Evolutionary conservation across 2,797 vertebrate genomes (phyloP).

Genomic region (Falco biarmicus): DNA sequence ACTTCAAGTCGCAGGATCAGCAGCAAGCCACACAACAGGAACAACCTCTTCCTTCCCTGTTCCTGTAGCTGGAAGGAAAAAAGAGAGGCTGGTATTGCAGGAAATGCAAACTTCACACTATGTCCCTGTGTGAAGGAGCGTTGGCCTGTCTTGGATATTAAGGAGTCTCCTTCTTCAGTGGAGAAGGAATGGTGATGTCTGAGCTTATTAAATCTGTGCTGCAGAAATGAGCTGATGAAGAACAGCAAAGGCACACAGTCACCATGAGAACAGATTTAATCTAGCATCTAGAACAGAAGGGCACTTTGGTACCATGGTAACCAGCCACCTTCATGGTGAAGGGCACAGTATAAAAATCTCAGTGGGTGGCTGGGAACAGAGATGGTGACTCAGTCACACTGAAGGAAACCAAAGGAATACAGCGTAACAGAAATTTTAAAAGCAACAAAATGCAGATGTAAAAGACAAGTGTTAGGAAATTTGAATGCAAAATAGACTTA

Average conservation of each 20-base stretch:
- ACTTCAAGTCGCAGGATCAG: not conserved
- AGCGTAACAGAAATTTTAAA: not conserved
- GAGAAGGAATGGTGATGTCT: not conserved
- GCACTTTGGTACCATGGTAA: slow-evolving; percentile 64
- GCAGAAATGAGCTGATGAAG: slow-evolving; percentile 11
- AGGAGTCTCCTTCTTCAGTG: not conserved
- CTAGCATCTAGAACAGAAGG: slow-evolving; percentile 61
- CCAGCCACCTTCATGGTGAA: slow-evolving; percentile 52
- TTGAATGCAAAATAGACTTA: slow-evolving; percentile 3
- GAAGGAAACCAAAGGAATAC: not conserved
- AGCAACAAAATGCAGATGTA: accelerated
- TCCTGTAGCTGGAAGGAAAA: not conserved
- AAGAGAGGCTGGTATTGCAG: slow-evolving; percentile 28
- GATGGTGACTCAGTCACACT: slow-evolving; percentile 32
- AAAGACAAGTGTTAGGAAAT: not conserved
- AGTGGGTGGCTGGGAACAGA: slow-evolving; percentile 47
- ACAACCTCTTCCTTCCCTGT: slow-evolving; percentile 19
- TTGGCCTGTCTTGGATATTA: not conserved
- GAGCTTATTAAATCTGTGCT: not conserved
- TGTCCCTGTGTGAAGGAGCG: not conserved
- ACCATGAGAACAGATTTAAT: slow-evolving; percentile 62
- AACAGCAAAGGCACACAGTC: slow-evolving; percentile 47
- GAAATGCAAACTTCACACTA: slow-evolving; percentile 4
- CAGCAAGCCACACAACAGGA: slow-evolving; percentile 4
- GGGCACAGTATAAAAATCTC: not conserved